These are phyloP conservation scores for Leptestheria dahalacensis DNA, from an alignment of 1,140 invertebrate genomes.

Conservation along the genomic window DNA sequence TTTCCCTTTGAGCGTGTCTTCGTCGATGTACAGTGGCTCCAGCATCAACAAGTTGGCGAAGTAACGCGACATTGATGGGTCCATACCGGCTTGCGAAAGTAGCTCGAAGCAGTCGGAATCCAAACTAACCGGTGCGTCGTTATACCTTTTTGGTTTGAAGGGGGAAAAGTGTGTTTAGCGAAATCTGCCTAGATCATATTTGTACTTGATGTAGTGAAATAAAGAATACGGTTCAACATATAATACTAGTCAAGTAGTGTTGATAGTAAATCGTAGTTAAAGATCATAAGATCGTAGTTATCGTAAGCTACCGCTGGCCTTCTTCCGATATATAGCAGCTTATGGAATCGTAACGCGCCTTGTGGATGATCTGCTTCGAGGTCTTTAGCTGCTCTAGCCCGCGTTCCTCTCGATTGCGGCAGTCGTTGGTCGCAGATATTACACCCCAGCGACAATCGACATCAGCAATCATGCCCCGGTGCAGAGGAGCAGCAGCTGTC, in stretches of 20 bases:
- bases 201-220: no score
- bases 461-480: conserved; percentile 82
- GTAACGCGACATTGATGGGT: conserved; percentile 79
- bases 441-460: conserved; percentile 95
- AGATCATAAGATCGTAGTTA: no score
- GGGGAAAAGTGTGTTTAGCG: no score
- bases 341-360: conserved; percentile 94
- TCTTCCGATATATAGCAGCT: conserved; percentile 86
- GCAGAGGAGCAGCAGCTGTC: conserved; percentile 88
- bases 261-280: no score
- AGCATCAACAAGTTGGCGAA: conserved; percentile 96
- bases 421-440: conserved; percentile 87
- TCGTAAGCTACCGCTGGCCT: no score
- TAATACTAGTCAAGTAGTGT: no score
- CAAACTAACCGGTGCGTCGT: conserved; percentile 77
- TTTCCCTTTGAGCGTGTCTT: conserved; percentile 91
- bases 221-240: no score
- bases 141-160: no score
- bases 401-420: conserved; percentile 83
- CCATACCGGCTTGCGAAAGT: conserved; percentile 71
- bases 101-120: conserved; percentile 67
- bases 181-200: no score
- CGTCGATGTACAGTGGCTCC: conserved; percentile 87
- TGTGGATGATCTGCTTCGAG: conserved; percentile 73
- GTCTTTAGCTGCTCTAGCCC: conserved; percentile 57